Evolutionary conservation across 2,113 vertebrate genomes (phyloP), one percentile per base, ranked within the genome.

Genomic region (Zosterops hypoxanthus): DNA sequence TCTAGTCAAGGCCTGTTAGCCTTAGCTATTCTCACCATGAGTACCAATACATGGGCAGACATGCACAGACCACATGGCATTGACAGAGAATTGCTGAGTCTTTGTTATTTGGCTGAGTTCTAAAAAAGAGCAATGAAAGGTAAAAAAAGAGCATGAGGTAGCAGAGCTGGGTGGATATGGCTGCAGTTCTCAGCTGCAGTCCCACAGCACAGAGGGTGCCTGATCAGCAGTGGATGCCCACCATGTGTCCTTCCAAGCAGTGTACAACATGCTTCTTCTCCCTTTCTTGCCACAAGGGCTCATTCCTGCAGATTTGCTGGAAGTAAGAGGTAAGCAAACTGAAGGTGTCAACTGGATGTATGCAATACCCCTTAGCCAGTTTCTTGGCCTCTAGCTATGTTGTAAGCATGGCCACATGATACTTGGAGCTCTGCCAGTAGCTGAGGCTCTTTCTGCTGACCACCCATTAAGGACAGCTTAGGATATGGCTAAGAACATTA

Each of bases 161-260:
- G 21, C 14, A 71, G 69, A 77, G 49, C 29, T 18, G 25, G 10
- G 18, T 66, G 52, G 25, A 21, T 60, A 18, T 6, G 16, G 39
- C 52, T 68, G 28, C 1, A 5, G 34, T 15, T 70, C 63, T 63
- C 24, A 26, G 21, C 2, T 44, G 53, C 49, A 77, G 24, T 36
- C 52, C 24, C 57, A 71, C 26, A 36, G 70, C 29, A 70, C 20
- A 21, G 33, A 55, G 23, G 29, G 19, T 26, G 28, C 3, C 13
- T 41, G 22, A 31, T 34, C 22, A 78, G 42, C 44, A 53, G 5
- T 14, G 39, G 21, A 22, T 60, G 28, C 25, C 14, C 13, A 57
- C 18, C 3, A 0, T 0, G 7, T 16, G 28, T 63, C 56, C 22
- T 59, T 39, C 44, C 63, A 39, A 60, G 36, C 31, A 29, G 3